These are phyloP conservation scores for Theonella swinhoei DNA, from an alignment of 37 sponge, comb jelly and placozoan species.

Conservation along the genomic window DNA sequence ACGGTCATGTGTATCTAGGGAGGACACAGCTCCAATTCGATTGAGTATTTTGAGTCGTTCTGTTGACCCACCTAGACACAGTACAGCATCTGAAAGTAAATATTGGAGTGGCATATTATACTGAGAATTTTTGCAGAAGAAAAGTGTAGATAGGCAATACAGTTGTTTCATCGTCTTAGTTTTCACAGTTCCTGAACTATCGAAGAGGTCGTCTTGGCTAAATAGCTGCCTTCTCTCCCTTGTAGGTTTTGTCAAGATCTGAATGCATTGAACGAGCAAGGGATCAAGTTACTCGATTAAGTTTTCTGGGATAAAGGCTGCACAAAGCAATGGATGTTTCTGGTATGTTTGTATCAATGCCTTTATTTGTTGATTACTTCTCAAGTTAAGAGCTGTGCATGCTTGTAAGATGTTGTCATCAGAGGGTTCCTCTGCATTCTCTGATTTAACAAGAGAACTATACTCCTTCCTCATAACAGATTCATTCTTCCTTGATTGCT, in stretches of 20 bases:
- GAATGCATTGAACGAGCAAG: neutral
- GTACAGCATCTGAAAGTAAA: neutral
- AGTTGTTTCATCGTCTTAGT: neutral
- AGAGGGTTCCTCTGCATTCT: neutral
- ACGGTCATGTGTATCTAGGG: neutral
- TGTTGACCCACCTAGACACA: slow-evolving; percentile 1
- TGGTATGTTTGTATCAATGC: neutral
- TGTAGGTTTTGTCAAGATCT: neutral
- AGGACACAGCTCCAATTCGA: slow-evolving; percentile 5
- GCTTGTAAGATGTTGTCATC: neutral
- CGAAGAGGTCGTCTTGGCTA: neutral
- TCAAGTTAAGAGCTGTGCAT: neutral
- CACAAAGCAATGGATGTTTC: neutral
- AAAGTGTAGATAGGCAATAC: neutral
- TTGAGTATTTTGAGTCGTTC: slow-evolving; percentile 8
- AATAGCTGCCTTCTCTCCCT: no score
- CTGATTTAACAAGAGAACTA: no score
- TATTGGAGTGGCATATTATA: neutral
- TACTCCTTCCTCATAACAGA: no score
- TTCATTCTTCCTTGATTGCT: no score
- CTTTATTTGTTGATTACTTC: neutral
- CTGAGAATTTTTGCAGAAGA: slow-evolving; percentile 1
- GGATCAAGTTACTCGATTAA: no score
- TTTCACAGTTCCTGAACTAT: neutral
- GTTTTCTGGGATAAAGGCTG: no score